Percentiles rank a stretch among this genome's conserved stretches.
These are phyloP conservation scores for Meriones unguiculatus DNA, from an alignment of 2,113 vertebrate species.

Conservation along the genomic window DNA sequence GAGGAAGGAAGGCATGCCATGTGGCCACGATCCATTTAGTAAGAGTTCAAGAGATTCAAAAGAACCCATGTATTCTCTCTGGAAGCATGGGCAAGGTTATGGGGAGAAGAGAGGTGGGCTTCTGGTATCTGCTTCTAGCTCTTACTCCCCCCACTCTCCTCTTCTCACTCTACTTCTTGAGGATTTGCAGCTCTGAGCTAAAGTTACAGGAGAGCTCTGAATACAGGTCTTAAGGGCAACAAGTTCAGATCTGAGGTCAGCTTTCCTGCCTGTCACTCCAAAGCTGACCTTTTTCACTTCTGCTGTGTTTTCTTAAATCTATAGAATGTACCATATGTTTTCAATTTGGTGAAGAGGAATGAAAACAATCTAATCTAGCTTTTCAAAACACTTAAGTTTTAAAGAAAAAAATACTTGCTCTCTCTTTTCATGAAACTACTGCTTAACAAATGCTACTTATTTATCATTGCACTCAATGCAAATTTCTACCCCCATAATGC, in stretches of 20 bases:
- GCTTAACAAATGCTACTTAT: conserved; percentile 73
- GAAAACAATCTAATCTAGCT: conserved; percentile 73
- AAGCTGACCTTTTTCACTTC: conserved; percentile 41
- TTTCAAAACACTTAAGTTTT: conserved; percentile 75
- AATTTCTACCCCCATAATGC: conserved; percentile 62
- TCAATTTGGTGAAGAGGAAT: conserved; percentile 53
- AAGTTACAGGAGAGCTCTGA: conserved; percentile 15
- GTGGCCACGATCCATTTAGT: background rate
- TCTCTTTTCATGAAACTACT: conserved; percentile 62
- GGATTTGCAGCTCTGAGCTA: background rate
- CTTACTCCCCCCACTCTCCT: background rate
- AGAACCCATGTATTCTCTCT: background rate
- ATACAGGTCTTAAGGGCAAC: conserved; percentile 6
- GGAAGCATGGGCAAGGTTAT: background rate
- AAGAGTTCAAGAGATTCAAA: background rate
- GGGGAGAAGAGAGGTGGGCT: background rate
- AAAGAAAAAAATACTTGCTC: conserved; percentile 65
- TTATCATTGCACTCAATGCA: conserved; percentile 73
- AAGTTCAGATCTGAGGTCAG: conserved; percentile 33
- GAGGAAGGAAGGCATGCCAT: background rate
- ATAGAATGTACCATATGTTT: conserved; percentile 57
- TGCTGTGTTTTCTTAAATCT: conserved; percentile 17
- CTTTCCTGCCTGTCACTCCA: conserved; percentile 9
- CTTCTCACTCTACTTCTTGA: background rate
- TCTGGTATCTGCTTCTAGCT: background rate